Percentiles rank a stretch among this genome's conserved stretches.
Conservation (phyloP, 2,888 invertebrate species). For the Dendrolimus houi region DNA sequence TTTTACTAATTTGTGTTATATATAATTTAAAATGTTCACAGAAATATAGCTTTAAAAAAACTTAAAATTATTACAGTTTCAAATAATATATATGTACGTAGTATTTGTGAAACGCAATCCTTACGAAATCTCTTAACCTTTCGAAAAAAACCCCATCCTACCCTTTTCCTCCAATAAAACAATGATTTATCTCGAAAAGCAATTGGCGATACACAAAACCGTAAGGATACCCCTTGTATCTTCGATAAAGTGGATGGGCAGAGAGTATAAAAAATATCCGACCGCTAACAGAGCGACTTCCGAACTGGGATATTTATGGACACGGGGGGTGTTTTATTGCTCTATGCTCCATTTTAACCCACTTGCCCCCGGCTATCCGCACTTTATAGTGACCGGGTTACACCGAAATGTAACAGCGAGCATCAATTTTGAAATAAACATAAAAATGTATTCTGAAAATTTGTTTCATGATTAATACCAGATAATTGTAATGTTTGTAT, state of each 20-base stretch:
- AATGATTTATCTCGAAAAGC: slow-evolving; percentile 8
- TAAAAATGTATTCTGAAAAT: too few species aligned
- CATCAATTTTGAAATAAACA: background rate
- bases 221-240: slow-evolving; percentile 39
- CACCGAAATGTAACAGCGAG: slow-evolving; percentile 26
- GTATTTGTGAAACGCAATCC: too few species aligned
- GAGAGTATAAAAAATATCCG: slow-evolving; percentile 54
- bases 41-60: too few species aligned
- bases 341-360: slow-evolving; percentile 66
- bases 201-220: slow-evolving; percentile 14
- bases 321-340: slow-evolving; percentile 72
- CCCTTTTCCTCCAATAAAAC: slow-evolving; percentile 6
- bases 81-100: too few species aligned
- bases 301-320: slow-evolving; percentile 72
- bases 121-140: background rate
- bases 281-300: slow-evolving; percentile 73
- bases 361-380: slow-evolving; percentile 68
- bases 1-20: too few species aligned
- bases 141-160: background rate
- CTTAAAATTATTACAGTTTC: too few species aligned
- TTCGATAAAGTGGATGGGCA: slow-evolving; percentile 52
- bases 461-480: too few species aligned
- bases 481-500: too few species aligned
- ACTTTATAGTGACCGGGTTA: slow-evolving; percentile 40
- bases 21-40: too few species aligned